Conservation (phyloP, 1,140 invertebrate species). For the Rhizoglyphus robini region DNA sequence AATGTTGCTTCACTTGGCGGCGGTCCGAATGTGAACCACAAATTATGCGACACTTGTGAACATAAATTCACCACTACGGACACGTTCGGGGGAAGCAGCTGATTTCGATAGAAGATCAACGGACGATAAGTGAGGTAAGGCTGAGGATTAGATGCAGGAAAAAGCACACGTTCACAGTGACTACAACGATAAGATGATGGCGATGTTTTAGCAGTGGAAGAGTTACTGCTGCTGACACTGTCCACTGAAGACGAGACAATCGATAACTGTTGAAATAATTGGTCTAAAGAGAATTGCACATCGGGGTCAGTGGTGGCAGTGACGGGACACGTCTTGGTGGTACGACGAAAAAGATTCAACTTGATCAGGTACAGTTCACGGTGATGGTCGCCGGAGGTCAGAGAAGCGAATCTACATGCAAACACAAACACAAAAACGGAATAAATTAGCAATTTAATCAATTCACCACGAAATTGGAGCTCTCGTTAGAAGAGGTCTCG, state of each 20-base stretch:
- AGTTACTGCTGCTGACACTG: too few species aligned
- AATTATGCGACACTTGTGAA: not conserved
- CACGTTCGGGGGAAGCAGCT: not conserved
- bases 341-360: conserved; percentile 6
- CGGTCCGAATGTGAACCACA: not conserved
- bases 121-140: not conserved
- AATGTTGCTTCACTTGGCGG: too few species aligned
- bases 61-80: not conserved
- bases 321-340: not conserved
- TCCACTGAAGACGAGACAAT: too few species aligned
- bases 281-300: conserved; percentile 2
- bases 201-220: too few species aligned
- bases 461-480: too few species aligned
- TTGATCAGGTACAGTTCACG: conserved; percentile 1
- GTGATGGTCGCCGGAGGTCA: not conserved
- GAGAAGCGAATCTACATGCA: not conserved
- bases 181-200: too few species aligned
- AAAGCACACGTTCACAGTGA: not conserved
- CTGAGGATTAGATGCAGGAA: too few species aligned
- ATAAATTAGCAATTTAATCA: not conserved
- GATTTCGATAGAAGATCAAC: not conserved
- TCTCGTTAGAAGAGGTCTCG: too few species aligned
- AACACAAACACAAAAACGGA: not conserved
- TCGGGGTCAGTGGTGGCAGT: conserved; percentile 6
- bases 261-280: not conserved